Evolutionary conservation across 2,797 vertebrate genomes (phyloP), one percentile per base, ranked within the genome.

Genomic region (Parauchenoglanis punctatus): DNA sequence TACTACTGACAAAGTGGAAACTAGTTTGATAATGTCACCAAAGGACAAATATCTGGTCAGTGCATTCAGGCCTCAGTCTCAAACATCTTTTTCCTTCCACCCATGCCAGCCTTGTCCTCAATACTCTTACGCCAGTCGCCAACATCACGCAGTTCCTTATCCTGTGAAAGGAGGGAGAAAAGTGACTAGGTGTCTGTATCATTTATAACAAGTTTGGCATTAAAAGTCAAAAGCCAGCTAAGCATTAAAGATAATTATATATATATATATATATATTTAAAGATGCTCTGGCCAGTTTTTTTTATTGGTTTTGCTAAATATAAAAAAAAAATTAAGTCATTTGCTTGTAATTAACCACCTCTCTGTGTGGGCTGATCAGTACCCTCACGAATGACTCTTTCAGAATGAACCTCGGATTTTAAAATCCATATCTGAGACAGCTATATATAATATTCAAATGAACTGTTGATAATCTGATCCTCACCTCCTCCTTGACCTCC

Each of bases 121-220:
- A 98, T 97, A 92, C 97, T 98, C 95, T 98, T 98, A 91, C 97
- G 95, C 97, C 97, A 98, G 94, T 98, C 97, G 2, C 97, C 97
- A 0, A 97, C 97, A 23, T 97, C 97, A 0, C 97, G 96, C 75
- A 97, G 94, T 56, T 92, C 89, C 85, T 97, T 96, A 95, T 97
- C 92, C 73, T 93, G 87, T 72, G 1, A 25, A 86, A 49, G 46
- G 46, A 68, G 61, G 8, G 7, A 77, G 25, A 84, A 46, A 59
- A 44, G 46, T 61, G 23, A 44, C 0, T 28, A 63, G 17, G 7
- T 44, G 52, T 31, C 40, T 80, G 12, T 7, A 11, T 63, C 1
- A 17, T 63, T 44, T 46, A 65, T 17, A 46, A 81, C 12, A 3
- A 46, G 2, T 46, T 15, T 18, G 54, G n/a, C 49, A 54, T 46